phyloP scores from a whole-genome alignment of 2,797 vertebrate genomes.

The Zalophus californianus region DNA sequence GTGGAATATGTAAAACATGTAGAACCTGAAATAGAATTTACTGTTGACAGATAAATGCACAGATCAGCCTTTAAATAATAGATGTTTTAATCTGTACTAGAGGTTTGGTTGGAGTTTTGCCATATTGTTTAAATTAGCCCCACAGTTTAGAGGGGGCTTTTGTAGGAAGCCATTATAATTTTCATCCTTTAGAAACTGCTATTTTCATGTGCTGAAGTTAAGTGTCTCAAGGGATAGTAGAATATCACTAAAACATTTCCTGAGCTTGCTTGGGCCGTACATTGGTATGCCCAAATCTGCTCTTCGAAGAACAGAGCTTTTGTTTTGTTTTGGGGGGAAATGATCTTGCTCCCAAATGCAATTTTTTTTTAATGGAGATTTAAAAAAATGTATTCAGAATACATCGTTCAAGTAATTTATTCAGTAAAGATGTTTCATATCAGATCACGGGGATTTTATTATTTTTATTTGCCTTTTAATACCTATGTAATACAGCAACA shows the following conservation, averaged over 20 bases:
- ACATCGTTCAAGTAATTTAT: conserved; percentile 16
- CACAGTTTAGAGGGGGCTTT: conserved; percentile 68
- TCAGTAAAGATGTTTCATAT: conserved; percentile 51
- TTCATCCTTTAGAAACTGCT: conserved; percentile 85
- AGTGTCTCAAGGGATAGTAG: conserved; percentile 86
- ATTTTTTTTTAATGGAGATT: conserved; percentile 57
- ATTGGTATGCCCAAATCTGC: conserved; percentile 85
- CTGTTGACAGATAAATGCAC: conserved; percentile 59
- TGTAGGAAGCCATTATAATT: conserved; percentile 88
- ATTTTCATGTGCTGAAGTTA: conserved; percentile 88
- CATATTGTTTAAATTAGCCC: conserved; percentile 88
- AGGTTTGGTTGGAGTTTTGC: conserved; percentile 84
- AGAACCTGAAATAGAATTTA: conserved; percentile 58
- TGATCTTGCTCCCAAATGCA: conserved; percentile 71
- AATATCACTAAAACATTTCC: conserved; percentile 90
- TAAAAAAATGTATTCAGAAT: background rate
- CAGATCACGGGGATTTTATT: background rate
- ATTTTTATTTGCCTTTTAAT: conserved; percentile 64
- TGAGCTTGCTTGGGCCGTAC: conserved; percentile 84
- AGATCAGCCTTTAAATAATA: conserved; percentile 65
- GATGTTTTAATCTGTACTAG: conserved; percentile 70
- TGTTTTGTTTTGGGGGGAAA: conserved; percentile 84
- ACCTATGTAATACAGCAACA: conserved; percentile 41
- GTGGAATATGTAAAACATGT: background rate
- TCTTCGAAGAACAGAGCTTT: conserved; percentile 84